phyloP scores from a whole-genome alignment of 2,888 invertebrate genomes.

The Aphidoletes aphidimyza region DNA sequence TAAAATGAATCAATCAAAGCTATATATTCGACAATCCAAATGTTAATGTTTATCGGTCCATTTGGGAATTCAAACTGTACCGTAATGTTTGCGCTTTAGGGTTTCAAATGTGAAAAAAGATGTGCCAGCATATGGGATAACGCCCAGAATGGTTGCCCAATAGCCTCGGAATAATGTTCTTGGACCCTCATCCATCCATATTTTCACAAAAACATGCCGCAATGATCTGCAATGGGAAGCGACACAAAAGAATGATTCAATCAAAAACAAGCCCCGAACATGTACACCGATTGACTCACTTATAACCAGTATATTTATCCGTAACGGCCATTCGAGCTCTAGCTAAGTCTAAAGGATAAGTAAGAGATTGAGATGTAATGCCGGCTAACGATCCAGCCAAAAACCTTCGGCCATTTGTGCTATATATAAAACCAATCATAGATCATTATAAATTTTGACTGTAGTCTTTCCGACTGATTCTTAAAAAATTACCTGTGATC shows the following conservation, averaged over 20 bases:
- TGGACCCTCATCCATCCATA: conserved; percentile 81
- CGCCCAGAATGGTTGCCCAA: conserved; percentile 89
- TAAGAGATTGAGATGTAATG: conserved; percentile 90
- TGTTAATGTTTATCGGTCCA: background rate
- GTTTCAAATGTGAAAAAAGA: conserved; percentile 98
- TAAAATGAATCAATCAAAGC: conserved; percentile 58
- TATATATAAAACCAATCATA: conserved; percentile 58
- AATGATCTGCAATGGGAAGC: too few species aligned
- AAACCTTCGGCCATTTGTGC: conserved; percentile 69
- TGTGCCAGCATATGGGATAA: conserved; percentile 95
- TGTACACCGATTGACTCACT: conserved; percentile 62
- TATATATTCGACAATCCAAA: background rate
- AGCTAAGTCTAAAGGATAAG: conserved; percentile 96
- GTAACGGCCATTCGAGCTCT: conserved; percentile 98
- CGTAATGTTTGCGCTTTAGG: conserved; percentile 81
- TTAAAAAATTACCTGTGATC: conserved; percentile 69
- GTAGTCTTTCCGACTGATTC: too few species aligned
- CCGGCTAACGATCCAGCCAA: conserved; percentile 95
- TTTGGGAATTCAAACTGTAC: conserved; percentile 67
- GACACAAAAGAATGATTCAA: background rate
- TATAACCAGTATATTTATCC: conserved; percentile 77
- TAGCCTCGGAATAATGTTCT: conserved; percentile 85
- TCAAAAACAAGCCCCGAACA: background rate
- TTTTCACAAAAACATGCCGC: conserved; percentile 73
- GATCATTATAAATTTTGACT: too few species aligned